Conservation (phyloP, 2,113 vertebrate genomes). For the Tyto alba region DNA sequence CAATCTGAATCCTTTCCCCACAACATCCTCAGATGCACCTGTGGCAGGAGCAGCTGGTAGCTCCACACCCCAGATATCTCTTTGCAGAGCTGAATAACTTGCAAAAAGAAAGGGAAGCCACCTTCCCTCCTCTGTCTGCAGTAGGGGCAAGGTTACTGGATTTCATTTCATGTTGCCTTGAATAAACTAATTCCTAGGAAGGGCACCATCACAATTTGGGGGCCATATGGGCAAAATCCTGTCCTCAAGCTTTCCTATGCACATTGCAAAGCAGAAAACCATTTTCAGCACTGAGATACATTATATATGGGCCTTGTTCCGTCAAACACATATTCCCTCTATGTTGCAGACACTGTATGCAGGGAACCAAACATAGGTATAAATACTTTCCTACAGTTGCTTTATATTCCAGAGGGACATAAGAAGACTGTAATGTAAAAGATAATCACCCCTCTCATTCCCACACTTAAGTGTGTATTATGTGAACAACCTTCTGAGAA, state of each 20-base stretch:
- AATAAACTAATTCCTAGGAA: neutral
- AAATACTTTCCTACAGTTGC: neutral
- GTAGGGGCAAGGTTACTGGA: neutral
- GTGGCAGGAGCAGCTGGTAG: neutral
- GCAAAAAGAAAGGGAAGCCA: neutral
- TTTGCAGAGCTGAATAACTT: neutral
- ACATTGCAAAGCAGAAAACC: neutral
- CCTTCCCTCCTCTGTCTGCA: neutral
- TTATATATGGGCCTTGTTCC: neutral
- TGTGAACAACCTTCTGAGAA: slow-evolving; percentile 2
- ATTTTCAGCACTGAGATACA: neutral
- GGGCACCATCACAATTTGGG: neutral
- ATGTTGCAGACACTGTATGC: neutral
- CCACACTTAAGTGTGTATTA: neutral
- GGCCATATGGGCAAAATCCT: rapidly evolving
- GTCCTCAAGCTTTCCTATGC: neutral
- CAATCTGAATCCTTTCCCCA: rapidly evolving
- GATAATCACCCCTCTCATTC: neutral
- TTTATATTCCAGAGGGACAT: neutral
- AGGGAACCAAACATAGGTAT: neutral
- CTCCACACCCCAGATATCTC: neutral
- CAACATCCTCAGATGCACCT: neutral
- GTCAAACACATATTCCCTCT: neutral
- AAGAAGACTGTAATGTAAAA: slow-evolving; percentile 6
- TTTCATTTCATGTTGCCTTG: neutral